Evolutionary conservation across 2,888 invertebrate genomes (phyloP).

Genomic region (Cordilura impudica): DNA sequence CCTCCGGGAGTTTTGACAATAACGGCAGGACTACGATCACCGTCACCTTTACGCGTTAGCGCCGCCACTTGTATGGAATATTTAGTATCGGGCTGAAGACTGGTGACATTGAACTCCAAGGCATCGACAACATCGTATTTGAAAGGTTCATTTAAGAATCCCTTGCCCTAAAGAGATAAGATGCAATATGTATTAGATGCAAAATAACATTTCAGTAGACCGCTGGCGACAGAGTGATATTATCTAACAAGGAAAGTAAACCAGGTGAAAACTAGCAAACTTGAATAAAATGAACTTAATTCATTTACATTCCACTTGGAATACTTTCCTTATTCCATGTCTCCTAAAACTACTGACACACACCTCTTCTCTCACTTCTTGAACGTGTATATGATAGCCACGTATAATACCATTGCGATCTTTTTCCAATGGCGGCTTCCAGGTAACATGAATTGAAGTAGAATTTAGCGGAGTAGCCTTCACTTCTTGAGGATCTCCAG

Average conservation of each 20-base stretch:
- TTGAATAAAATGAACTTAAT: no score
- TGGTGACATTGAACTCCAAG: constrained; percentile 89
- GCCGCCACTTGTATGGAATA: constrained; percentile 97
- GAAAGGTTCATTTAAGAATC: constrained; percentile 91
- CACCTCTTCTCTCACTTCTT: constrained; percentile 92
- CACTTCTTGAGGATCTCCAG: constrained; percentile 97
- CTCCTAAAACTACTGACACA: no score
- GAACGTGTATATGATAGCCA: constrained; percentile 97
- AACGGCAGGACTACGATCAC: constrained; percentile 91
- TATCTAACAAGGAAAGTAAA: no score
- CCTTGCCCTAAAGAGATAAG: constrained; percentile 77
- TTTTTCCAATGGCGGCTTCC: constrained; percentile 94
- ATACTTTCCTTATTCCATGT: no score
- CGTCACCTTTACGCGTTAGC: constrained; percentile 97
- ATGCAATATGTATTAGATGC: not conserved
- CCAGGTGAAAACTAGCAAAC: no score
- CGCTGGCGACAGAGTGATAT: no score
- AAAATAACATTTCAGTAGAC: no score
- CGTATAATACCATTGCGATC: constrained; percentile 97
- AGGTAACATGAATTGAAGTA: constrained; percentile 95
- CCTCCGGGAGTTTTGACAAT: constrained; percentile 95
- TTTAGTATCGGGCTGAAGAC: constrained; percentile 95
- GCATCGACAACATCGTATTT: constrained; percentile 91
- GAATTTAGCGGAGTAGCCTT: constrained; percentile 94
- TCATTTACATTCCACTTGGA: no score